Evolutionary conservation across 2,113 vertebrate species (phyloP).

Genomic region (Dasyurus viverrinus): DNA sequence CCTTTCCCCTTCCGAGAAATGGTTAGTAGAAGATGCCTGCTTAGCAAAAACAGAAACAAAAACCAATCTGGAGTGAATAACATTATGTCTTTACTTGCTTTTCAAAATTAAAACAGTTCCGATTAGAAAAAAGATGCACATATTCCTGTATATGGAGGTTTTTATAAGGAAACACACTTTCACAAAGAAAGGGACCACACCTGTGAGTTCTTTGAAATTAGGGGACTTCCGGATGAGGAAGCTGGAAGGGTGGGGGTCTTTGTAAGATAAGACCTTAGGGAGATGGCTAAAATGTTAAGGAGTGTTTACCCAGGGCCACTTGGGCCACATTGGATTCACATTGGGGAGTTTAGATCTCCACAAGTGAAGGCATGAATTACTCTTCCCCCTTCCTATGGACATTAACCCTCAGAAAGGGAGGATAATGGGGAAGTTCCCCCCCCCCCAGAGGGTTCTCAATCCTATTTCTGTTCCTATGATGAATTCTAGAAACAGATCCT

Average conservation of each 20-base stretch:
- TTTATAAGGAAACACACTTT: too few relatives aligned
- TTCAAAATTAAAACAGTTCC: background rate
- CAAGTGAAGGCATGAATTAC: background rate
- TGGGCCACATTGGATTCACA: too few relatives aligned
- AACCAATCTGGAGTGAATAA: background rate
- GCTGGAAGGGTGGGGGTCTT: too few relatives aligned
- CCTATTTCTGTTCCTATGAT: background rate
- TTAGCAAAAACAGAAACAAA: background rate
- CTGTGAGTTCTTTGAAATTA: background rate
- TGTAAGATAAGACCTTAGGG: background rate
- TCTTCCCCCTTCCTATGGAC: background rate
- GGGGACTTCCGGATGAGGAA: background rate
- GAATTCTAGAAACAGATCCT: too few relatives aligned
- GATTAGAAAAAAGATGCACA: background rate
- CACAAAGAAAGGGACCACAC: too few relatives aligned
- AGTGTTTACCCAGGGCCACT: background rate
- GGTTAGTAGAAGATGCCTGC: background rate
- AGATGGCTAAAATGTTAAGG: background rate
- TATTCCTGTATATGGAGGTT: too few relatives aligned
- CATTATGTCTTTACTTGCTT: background rate
- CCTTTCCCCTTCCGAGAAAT: too few relatives aligned
- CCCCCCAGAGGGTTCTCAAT: background rate
- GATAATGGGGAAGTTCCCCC: background rate
- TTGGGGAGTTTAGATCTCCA: background rate
- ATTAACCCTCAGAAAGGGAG: background rate